Evolutionary conservation across 2,797 vertebrate genomes (phyloP), one percentile per base, ranked within the genome.

Genomic region (Ispidina picta): DNA sequence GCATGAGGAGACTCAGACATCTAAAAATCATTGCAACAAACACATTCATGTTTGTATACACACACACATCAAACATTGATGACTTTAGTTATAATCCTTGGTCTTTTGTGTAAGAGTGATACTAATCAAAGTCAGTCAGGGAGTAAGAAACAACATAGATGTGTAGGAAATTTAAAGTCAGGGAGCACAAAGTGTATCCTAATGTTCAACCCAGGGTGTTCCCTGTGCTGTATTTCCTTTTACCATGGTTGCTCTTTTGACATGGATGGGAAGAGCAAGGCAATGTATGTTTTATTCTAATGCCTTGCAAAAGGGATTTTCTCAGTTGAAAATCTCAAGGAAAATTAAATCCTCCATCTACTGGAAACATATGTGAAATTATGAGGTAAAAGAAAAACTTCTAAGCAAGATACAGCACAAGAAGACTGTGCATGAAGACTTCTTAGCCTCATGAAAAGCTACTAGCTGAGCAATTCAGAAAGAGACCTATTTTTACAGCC

Each of bases 111-210:
- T 25, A 49, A 44, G 59, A 72, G 37, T 58, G 69, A 33, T 9
- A 26, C 6, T 79, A 29, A 54, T 58, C 60, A 60, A 44, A 56
- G 31, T 7, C 44, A 87, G 28, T 10, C 6, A 44, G 28, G 10
- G 29, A 66, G 37, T 33, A 76, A 63, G 39, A 73, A 86, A 54
- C 15, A 79, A 49, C 31, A 64, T 1, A 28, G 20, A 46, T 12
- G 26, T 5, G 3, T 15, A 68, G 28, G 17, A 21, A 71, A 74
- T 21, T n/a, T 51, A 55, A 70, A 75, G 14, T 41, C 33, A 69
- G 2, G 7, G 11, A 59, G 39, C 9, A 43, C 48, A 33, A 0
- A 8, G 3, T 28, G 7, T 6, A n/a, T 8, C 22, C 29, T 66
- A 18, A 10, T 56, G 44, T 41, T 62, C 58, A 68, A 25, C 16